phyloP scores from a whole-genome alignment of 2,797 vertebrate genomes.

The Hirundo rustica region DNA sequence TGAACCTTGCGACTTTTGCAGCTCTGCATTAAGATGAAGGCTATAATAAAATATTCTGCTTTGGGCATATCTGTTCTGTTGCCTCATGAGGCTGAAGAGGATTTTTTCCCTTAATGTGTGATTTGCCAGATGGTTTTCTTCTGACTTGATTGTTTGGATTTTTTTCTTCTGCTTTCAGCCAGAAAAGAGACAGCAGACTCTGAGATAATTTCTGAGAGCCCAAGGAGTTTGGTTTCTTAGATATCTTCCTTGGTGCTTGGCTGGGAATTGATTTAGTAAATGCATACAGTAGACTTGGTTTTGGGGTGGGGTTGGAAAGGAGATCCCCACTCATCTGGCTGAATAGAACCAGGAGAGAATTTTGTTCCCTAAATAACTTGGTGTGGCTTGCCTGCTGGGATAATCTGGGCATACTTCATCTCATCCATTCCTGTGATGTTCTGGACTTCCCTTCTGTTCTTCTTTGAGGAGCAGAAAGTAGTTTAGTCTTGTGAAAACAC shows the following conservation, averaged over 20 bases:
- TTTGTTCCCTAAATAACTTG: background rate
- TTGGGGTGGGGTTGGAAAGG: background rate
- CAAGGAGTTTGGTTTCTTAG: background rate
- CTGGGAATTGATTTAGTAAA: background rate
- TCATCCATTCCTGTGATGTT: rapidly evolving
- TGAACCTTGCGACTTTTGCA: background rate
- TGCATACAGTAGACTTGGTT: background rate
- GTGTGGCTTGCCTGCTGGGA: background rate
- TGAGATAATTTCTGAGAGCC: background rate
- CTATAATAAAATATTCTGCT: slow-evolving; percentile 2
- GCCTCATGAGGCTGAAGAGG: background rate
- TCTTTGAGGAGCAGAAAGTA: background rate
- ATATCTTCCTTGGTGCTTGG: background rate
- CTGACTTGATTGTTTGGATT: background rate
- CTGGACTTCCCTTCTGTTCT: background rate
- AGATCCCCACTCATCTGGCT: background rate
- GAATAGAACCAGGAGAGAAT: background rate
- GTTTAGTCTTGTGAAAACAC: background rate
- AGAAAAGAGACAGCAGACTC: background rate
- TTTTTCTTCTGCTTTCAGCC: background rate
- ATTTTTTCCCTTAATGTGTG: background rate
- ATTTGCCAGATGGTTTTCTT: slow-evolving; percentile 6
- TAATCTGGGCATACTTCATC: background rate
- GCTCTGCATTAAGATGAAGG: background rate
- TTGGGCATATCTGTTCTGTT: background rate